Base-by-base conservation (phyloP, 2,797 vertebrate species). In the Syngnathus acus region DNA sequence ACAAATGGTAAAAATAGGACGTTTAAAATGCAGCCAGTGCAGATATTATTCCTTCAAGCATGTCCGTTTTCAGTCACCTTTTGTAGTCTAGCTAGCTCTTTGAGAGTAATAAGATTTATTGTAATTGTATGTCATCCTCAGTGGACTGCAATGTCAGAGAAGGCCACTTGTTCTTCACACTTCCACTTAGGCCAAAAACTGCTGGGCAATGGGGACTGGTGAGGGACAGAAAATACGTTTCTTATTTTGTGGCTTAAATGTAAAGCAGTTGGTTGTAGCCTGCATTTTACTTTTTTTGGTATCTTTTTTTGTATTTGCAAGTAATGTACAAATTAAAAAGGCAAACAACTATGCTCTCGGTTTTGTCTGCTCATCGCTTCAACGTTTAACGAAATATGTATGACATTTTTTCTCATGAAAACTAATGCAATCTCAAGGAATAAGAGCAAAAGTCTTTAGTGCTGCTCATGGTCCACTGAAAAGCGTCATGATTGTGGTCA, bases 391-490 rank as follows among this genome's bases (percentile, higher is more conserved):
- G 1, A 55, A 9, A 59, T 59, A 39, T 39, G 14, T 16, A 38
- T 6, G 17, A 16, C 16, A 40, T 60, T 38, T 42, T 9, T 11
- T 19, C 58, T 39, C 2, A 1, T n/a, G 26, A 63, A 48, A 32
- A 7, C 10, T 21, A 62, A 62, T 42, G 8, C 1, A 47, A 4
- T 45, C 13, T 26, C 40, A 11, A 37, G 26, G 38, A 2, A 21
- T 17, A 17, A 23, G 32, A 16, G 17, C 65, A 58, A 47, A 55
- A 6, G 38, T 21, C 71, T 67, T 78, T 61, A 66, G 79, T 78
- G 79, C 67, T 80, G 78, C 87, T 86, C 86, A 82, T 82, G 73
- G 80, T 83, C 84, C 89, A 69, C 72, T 75, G 65, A 77, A 80
- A 77, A 65, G 71, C 74, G 79, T 81, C 64, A 68, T 73, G 75